Evolutionary conservation across 2,797 vertebrate genomes (phyloP).

Genomic region (Hozukius guyotensis): DNA sequence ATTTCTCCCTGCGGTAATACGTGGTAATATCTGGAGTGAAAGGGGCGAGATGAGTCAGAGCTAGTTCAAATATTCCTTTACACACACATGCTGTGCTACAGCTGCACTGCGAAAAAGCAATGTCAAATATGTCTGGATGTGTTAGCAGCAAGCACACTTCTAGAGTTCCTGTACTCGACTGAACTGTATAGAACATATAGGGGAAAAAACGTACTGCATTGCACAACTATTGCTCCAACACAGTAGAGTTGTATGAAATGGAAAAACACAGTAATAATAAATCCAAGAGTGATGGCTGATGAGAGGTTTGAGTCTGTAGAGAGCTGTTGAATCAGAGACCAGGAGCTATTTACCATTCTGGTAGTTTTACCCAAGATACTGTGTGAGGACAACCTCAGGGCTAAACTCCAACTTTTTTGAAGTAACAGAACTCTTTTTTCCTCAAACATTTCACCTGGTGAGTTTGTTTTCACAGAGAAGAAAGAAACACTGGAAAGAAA

Average conservation of each 20-base stretch:
- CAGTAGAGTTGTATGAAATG: not conserved
- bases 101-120: not conserved
- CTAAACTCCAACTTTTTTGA: not conserved
- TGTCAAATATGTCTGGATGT: not conserved
- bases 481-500: not conserved
- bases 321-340: slow-evolving; percentile 21
- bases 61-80: not conserved
- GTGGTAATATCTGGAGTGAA: slow-evolving; percentile 10
- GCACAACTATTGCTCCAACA: slow-evolving; percentile 1
- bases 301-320: slow-evolving; percentile 11
- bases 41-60: slow-evolving; percentile 1
- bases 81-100: not conserved
- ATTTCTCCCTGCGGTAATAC: slow-evolving; percentile 14
- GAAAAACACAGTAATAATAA: slow-evolving; percentile 47
- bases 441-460: not conserved
- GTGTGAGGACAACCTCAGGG: not conserved
- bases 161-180: not conserved
- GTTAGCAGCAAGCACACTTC: not conserved
- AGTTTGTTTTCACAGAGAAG: not conserved
- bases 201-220: not conserved
- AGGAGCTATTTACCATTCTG: slow-evolving; percentile 16
- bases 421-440: not conserved
- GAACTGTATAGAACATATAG: not conserved
- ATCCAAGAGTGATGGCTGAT: slow-evolving; percentile 17
- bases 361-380: slow-evolving; percentile 25